Percentiles rank a stretch among this genome's conserved stretches.
Evolutionary conservation across 2,797 vertebrate species (phyloP).

Genomic region (Discoglossus pictus): DNA sequence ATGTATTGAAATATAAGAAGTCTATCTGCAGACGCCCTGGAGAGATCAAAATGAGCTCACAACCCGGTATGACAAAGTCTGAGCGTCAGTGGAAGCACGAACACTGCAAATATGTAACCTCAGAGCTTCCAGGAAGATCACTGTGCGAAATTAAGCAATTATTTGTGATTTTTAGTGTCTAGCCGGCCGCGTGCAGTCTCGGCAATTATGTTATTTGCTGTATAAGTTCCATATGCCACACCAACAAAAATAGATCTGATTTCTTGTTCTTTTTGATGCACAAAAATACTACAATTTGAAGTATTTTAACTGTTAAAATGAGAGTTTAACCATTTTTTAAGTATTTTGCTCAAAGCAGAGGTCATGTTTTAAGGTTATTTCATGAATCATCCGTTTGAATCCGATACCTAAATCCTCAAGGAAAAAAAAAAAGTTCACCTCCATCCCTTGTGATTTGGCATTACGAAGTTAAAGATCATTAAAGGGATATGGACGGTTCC

Average conservation of each 20-base stretch:
- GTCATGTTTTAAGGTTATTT: background rate
- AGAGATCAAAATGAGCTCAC: too few species aligned
- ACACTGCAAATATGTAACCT: constrained; percentile 7
- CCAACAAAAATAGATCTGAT: constrained; percentile 37
- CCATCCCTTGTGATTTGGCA: too few species aligned
- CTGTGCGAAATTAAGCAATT: constrained; percentile 30
- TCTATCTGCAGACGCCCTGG: too few species aligned
- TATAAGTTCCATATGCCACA: constrained; percentile 40
- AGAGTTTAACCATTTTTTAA: constrained; percentile 14
- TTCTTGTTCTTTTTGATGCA: constrained; percentile 32
- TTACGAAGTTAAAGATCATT: too few species aligned
- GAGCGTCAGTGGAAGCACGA: background rate
- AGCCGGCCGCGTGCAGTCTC: constrained; percentile 28
- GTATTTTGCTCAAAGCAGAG: background rate
- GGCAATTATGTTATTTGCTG: constrained; percentile 21
- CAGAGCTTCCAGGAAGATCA: constrained; percentile 6
- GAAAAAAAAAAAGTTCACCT: too few species aligned
- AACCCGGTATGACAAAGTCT: too few species aligned
- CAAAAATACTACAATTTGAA: background rate
- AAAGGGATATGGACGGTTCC: too few species aligned
- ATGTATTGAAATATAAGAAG: too few species aligned
- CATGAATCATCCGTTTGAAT: too few species aligned
- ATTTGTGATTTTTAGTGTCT: constrained; percentile 28
- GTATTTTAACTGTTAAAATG: constrained; percentile 35
- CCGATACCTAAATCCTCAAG: too few species aligned